These are phyloP conservation scores for Dufourea novaeangliae DNA, from an alignment of 1,140 invertebrate species.

Conservation along the genomic window DNA sequence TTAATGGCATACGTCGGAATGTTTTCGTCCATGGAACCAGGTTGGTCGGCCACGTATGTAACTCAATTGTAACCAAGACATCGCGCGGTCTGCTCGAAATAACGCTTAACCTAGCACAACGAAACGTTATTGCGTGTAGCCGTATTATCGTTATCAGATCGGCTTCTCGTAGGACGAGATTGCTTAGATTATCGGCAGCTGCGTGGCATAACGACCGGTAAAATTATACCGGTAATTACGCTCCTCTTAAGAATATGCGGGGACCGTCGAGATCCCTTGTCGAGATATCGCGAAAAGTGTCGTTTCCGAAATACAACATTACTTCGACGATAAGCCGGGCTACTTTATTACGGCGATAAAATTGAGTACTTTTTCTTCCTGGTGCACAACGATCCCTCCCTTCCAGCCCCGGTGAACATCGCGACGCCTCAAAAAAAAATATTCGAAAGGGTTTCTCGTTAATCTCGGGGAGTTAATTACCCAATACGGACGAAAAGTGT, in stretches of 20 bases:
- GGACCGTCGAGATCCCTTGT: conserved; percentile 33
- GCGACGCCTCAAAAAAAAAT: neutral
- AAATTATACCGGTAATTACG: conserved; percentile 64
- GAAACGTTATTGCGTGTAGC: conserved; percentile 37
- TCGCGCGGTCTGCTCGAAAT: no score
- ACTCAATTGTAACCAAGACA: no score
- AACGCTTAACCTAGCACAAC: neutral
- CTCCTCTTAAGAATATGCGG: conserved; percentile 46
- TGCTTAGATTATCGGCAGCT: conserved; percentile 67
- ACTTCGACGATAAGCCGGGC: conserved; percentile 8
- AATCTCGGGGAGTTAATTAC: conserved; percentile 19
- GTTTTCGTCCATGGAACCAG: no score
- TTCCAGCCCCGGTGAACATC: no score
- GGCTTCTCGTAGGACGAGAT: conserved; percentile 41
- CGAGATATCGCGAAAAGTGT: conserved; percentile 51
- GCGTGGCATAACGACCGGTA: conserved; percentile 60
- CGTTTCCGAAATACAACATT: conserved; percentile 51
- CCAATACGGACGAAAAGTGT: neutral
- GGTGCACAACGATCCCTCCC: neutral
- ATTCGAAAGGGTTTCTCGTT: neutral
- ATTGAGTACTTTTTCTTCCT: neutral
- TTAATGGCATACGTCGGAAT: no score
- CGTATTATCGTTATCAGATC: conserved; percentile 58
- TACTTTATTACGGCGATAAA: neutral
- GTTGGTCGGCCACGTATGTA: no score